phyloP scores from a whole-genome alignment of 2,888 invertebrate species.

The Euclidia mi region DNA sequence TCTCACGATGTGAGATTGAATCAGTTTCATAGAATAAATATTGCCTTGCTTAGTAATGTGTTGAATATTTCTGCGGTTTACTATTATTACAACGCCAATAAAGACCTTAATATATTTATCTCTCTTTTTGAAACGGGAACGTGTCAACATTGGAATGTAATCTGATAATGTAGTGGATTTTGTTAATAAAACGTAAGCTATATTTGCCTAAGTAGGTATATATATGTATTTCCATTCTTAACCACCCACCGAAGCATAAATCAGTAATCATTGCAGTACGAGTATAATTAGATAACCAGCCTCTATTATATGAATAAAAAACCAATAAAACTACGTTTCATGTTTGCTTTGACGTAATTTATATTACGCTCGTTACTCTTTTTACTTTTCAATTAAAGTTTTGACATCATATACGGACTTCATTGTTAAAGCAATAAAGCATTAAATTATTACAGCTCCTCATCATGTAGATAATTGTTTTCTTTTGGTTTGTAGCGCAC shows the following conservation, averaged over 20 bases:
- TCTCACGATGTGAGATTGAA: too few relatives aligned
- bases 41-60: too few relatives aligned
- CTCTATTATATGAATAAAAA: conserved; percentile 10
- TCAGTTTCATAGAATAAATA: too few relatives aligned
- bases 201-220: too few relatives aligned
- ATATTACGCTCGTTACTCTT: conserved; percentile 20
- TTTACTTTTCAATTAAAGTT: conserved; percentile 39
- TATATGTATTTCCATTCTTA: neutral
- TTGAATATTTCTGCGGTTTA: too few relatives aligned
- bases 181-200: too few relatives aligned
- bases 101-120: too few relatives aligned
- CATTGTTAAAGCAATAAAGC: conserved; percentile 40
- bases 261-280: neutral
- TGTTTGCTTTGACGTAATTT: conserved; percentile 9
- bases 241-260: conserved; percentile 1
- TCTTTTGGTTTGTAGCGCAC: conserved; percentile 56
- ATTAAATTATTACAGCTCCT: conserved; percentile 43
- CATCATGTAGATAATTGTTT: conserved; percentile 61
- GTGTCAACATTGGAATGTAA: too few relatives aligned
- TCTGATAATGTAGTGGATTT: too few relatives aligned
- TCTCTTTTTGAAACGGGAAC: too few relatives aligned
- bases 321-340: neutral
- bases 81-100: too few relatives aligned
- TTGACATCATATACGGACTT: conserved; percentile 34
- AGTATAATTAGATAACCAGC: conserved; percentile 13